Conservation (phyloP, 2,888 invertebrate species). For the Diadromus collaris region DNA sequence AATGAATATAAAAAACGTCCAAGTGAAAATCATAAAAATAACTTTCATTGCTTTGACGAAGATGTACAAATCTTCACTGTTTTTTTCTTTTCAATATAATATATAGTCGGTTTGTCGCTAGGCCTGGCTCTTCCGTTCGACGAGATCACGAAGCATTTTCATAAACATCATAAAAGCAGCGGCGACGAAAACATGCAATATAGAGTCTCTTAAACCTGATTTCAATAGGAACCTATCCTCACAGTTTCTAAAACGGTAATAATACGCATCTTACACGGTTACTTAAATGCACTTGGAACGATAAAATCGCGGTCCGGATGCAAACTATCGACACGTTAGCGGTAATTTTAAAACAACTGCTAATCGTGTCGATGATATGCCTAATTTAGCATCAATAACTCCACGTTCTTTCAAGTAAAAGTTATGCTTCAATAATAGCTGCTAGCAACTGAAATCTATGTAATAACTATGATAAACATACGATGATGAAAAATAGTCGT, state of each 20-base stretch:
- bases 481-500: slow-evolving; percentile 66
- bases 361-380: slow-evolving; percentile 50
- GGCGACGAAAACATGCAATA: slow-evolving; percentile 58
- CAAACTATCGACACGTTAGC: slow-evolving; percentile 51
- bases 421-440: slow-evolving; percentile 66
- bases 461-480: slow-evolving; percentile 68
- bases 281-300: slow-evolving; percentile 75
- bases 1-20: slow-evolving; percentile 54
- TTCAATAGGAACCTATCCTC: slow-evolving; percentile 73
- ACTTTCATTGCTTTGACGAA: slow-evolving; percentile 60
- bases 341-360: background rate
- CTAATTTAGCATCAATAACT: slow-evolving; percentile 31
- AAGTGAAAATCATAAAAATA: slow-evolving; percentile 60
- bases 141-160: slow-evolving; percentile 76
- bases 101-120: slow-evolving; percentile 58
- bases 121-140: slow-evolving; percentile 71
- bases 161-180: slow-evolving; percentile 68
- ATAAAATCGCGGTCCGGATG: slow-evolving; percentile 64
- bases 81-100: slow-evolving; percentile 12
- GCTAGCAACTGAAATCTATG: slow-evolving; percentile 64
- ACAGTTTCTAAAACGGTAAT: slow-evolving; percentile 67
- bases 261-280: slow-evolving; percentile 70
- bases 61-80: slow-evolving; percentile 43
- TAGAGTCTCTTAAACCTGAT: slow-evolving; percentile 66
- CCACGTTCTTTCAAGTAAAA: slow-evolving; percentile 19